A percentile compares a stretch with the other conserved stretches of the same genome.
Conservation (phyloP, 2,888 invertebrate genomes). For the Thysanoteuthis rhombus region DNA sequence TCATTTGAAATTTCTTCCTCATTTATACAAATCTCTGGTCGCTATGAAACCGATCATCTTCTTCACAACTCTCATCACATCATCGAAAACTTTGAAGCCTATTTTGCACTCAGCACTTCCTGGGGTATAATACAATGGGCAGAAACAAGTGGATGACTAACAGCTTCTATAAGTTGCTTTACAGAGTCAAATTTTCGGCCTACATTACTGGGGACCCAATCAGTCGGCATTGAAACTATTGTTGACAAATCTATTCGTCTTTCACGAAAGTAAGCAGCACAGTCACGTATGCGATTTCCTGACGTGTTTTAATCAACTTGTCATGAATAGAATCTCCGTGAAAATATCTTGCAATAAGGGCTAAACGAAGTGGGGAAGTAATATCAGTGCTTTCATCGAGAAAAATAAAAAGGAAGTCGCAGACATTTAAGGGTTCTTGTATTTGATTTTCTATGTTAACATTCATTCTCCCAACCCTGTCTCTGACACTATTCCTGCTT, state of each 20-base stretch:
- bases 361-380: background rate
- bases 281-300: background rate
- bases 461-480: background rate
- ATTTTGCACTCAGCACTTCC: too few species aligned
- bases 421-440: too few species aligned
- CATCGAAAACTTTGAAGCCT: too few species aligned
- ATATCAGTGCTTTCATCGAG: background rate
- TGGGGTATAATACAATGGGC: too few species aligned
- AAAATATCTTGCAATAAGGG: background rate
- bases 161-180: too few species aligned
- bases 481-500: background rate
- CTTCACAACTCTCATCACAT: too few species aligned
- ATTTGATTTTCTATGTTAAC: too few species aligned
- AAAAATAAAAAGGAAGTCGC: background rate
- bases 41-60: too few species aligned
- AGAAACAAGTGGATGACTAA: too few species aligned
- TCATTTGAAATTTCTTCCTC: too few species aligned
- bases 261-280: background rate
- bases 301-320: background rate
- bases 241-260: constrained; percentile 1
- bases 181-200: background rate
- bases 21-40: too few species aligned
- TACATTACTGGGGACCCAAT: background rate
- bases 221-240: background rate
- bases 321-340: too few species aligned